Evolutionary conservation across 2,113 vertebrate species (phyloP).

Genomic region (Panthera tigris): DNA sequence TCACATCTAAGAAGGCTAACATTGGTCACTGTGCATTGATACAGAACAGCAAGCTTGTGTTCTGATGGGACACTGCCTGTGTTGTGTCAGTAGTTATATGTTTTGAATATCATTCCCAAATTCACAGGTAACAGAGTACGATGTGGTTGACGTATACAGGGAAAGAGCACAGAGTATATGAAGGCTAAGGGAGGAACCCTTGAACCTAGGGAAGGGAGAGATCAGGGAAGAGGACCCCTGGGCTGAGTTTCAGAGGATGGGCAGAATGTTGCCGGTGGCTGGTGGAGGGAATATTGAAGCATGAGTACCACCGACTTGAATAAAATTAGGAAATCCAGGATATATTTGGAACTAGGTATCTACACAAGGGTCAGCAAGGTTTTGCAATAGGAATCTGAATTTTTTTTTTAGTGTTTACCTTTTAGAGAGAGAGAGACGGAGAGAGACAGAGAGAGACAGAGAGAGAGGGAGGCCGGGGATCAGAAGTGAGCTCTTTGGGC

Average conservation of each 20-base stretch:
- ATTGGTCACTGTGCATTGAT: neutral
- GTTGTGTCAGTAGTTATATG: neutral
- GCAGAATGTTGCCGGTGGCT: neutral
- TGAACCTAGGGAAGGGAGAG: neutral
- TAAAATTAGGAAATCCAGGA: neutral
- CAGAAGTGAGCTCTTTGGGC: too few relatives aligned
- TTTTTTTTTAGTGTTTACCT: neutral
- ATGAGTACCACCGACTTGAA: neutral
- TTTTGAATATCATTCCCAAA: neutral
- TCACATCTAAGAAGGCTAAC: neutral
- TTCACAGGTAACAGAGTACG: neutral
- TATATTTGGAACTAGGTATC: neutral
- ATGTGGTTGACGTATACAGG: neutral
- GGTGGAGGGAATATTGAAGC: rapidly evolving
- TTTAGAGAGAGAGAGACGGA: too few relatives aligned
- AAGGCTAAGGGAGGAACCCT: neutral
- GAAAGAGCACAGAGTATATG: neutral
- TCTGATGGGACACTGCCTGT: neutral
- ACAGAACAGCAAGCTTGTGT: neutral
- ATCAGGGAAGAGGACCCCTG: neutral
- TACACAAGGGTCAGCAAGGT: neutral
- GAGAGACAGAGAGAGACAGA: too few relatives aligned
- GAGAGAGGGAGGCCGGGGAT: too few relatives aligned
- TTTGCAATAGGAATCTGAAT: neutral
- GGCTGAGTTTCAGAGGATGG: neutral